phyloP scores from a whole-genome alignment of 2,888 invertebrate species.

The Thelaira solivaga region DNA sequence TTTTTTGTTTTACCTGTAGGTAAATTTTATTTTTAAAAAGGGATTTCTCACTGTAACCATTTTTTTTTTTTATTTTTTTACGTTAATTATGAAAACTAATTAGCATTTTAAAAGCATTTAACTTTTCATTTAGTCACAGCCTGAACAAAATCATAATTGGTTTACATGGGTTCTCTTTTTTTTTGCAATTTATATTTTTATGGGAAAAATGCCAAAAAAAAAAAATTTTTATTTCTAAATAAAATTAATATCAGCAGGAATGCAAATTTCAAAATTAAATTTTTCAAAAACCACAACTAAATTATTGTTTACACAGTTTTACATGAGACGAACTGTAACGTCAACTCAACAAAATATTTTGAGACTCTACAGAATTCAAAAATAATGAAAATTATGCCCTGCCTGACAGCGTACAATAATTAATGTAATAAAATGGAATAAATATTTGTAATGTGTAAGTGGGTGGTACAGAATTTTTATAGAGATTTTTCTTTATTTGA shows the following conservation, averaged over 20 bases:
- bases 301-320: slow-evolving; percentile 16
- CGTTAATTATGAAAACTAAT: slow-evolving; percentile 9
- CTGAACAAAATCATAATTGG: slow-evolving; percentile 17
- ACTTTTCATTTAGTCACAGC: slow-evolving; percentile 19
- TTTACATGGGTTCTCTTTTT: slow-evolving; percentile 26
- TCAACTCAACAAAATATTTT: neutral
- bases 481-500: neutral
- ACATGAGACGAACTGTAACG: neutral
- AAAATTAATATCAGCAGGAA: slow-evolving; percentile 12
- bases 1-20: too few relatives aligned
- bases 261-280: neutral
- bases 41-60: too few relatives aligned
- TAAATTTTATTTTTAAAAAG: too few relatives aligned
- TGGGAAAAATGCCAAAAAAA: slow-evolving; percentile 48
- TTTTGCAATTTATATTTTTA: slow-evolving; percentile 6
- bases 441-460: neutral
- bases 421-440: neutral
- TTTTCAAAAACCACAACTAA: neutral
- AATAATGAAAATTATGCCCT: too few relatives aligned
- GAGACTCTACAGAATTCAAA: neutral
- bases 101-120: slow-evolving; percentile 35
- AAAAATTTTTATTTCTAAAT: neutral
- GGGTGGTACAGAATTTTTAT: neutral
- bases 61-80: too few relatives aligned
- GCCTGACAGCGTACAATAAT: neutral